Evolutionary conservation across 23 tunicate genomes (phyloP).

Genomic region (Diplosoma virens): DNA sequence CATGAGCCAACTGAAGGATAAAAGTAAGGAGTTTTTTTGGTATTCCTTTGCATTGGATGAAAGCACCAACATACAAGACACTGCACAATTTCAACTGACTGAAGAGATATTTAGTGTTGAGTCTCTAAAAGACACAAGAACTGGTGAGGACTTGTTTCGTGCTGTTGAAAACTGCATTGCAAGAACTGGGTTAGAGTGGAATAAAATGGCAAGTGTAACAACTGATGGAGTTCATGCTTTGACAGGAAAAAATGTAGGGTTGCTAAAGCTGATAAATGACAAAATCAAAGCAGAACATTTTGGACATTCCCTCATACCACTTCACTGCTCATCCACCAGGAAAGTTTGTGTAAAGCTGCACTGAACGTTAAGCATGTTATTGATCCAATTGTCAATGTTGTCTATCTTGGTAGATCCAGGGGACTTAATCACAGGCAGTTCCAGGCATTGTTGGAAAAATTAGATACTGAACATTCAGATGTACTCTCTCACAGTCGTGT

Average conservation of each 20-base stretch:
- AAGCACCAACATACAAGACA: constrained; percentile 38
- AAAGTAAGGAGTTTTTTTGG: background rate
- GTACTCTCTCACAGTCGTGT: constrained; percentile 39
- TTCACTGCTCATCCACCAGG: constrained; percentile 36
- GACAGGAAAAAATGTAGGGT: constrained; percentile 42
- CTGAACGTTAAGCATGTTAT: constrained; percentile 29
- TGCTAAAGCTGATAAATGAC: constrained; percentile 14
- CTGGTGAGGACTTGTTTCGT: constrained; percentile 43
- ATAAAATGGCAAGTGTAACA: constrained; percentile 31
- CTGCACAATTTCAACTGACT: constrained; percentile 45
- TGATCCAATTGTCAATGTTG: constrained; percentile 28
- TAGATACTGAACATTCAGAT: constrained; percentile 37
- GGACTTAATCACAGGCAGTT: constrained; percentile 50
- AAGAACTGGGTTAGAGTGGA: constrained; percentile 23
- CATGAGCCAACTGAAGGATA: constrained; percentile 7
- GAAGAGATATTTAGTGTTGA: constrained; percentile 35
- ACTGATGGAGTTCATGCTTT: constrained; percentile 54
- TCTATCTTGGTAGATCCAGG: constrained; percentile 37
- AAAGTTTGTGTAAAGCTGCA: constrained; percentile 29
- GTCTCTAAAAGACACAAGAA: constrained; percentile 50
- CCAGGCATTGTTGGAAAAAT: constrained; percentile 21
- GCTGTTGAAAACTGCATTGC: constrained; percentile 24
- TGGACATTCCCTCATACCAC: background rate
- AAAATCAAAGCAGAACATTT: constrained; percentile 2
- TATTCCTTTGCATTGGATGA: constrained; percentile 45